phyloP scores from a whole-genome alignment of 2,888 invertebrate genomes.

The Pollenia amentaria region DNA sequence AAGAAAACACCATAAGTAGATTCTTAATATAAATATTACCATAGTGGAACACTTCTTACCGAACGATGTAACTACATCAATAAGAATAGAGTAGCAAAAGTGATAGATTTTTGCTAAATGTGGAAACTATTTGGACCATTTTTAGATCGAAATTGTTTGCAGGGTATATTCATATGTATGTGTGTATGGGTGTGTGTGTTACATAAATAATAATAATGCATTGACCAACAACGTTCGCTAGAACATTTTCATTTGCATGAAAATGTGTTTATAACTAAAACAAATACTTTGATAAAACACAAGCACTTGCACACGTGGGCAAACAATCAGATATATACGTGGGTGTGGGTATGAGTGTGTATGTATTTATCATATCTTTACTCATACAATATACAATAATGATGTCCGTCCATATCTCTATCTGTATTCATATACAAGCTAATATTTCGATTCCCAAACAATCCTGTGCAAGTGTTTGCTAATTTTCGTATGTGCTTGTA shows the following conservation, averaged over 20 bases:
- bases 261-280: slow-evolving; percentile 32
- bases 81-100: too few species aligned
- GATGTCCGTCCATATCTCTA: not conserved
- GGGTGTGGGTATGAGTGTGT: not conserved
- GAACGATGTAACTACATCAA: too few species aligned
- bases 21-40: too few species aligned
- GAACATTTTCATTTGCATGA: slow-evolving; percentile 16
- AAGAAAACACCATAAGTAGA: too few species aligned
- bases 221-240: slow-evolving; percentile 1
- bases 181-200: too few species aligned
- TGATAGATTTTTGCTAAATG: too few species aligned
- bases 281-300: slow-evolving; percentile 8
- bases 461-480: not conserved
- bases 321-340: not conserved
- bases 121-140: too few species aligned
- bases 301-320: not conserved
- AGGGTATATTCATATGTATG: too few species aligned
- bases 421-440: not conserved
- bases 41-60: too few species aligned
- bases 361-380: not conserved
- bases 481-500: not conserved
- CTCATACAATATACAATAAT: not conserved
- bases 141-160: too few species aligned
- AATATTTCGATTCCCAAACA: slow-evolving; percentile 8
- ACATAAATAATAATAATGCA: slow-evolving; percentile 22